Evolutionary conservation across 2,113 vertebrate genomes (phyloP), one percentile per base, ranked within the genome.

Genomic region (Zingel zingel): DNA sequence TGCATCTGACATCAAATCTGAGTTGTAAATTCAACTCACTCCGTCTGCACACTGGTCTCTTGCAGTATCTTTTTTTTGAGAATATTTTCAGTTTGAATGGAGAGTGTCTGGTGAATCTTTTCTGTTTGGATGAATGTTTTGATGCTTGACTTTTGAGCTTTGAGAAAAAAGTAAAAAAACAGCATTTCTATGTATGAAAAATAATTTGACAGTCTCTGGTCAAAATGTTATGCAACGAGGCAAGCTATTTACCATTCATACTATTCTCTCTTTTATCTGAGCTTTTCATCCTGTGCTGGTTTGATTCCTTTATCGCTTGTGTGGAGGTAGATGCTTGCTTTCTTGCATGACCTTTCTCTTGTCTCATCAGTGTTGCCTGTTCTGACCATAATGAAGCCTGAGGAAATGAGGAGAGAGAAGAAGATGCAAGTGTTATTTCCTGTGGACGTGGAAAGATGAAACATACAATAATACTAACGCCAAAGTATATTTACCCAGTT

Each of bases 41-140:
- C 90, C 50, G 95, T 95, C 80, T 95, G 95, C 51, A 82, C 77
- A 47, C 91, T 57, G 18, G 79, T 43, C 6, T 94, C 92, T 57
- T 57, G 84, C 65, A 77, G 23, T 23, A 39, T 85, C 73, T 87
- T 92, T 56, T 76, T 89, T 58, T 57, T 53, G 27, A 21, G 16
- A 53, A 58, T 68, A 10, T 45, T 72, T 71, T 89, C 77, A 53
- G 58, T 81, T 50, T 84, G 78, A n/a, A 74, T 6, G 0, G 67
- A 63, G 6, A 66, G 16, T 25, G 27, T 85, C 48, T 81, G 85
- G 13, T 70, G 78, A 67, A 75, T 45, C 19, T 14, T 82, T 74
- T 85, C 83, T 6, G 57, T 72, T 79, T 48, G 74, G 43, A 48
- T 33, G 2, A 33, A 21, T 50, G 66, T 81, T 66, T 71, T 81